Percentiles rank a stretch among this genome's conserved stretches.
phyloP scores from a whole-genome alignment of 2,113 vertebrate species.

The Chrysemys picta region DNA sequence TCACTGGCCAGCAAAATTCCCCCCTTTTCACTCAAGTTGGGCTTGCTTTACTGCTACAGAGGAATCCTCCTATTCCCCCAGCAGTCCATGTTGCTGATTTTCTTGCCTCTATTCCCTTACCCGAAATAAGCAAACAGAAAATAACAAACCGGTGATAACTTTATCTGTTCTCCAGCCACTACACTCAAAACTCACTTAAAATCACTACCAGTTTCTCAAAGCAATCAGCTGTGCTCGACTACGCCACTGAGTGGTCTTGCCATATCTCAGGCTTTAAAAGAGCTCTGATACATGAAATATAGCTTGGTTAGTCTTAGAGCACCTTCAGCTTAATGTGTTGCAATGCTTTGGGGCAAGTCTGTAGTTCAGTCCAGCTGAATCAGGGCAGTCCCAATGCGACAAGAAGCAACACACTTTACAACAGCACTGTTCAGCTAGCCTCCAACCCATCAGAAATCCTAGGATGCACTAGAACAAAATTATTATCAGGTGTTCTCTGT shows the following conservation, averaged over 20 bases:
- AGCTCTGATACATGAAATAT: not conserved
- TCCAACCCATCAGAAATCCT: not conserved
- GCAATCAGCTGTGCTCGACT: no score
- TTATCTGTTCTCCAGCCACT: no score
- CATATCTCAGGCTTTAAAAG: not conserved
- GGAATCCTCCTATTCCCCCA: no score
- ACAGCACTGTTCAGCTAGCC: not conserved
- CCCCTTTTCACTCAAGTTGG: no score
- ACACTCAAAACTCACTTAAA: no score
- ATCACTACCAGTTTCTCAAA: no score
- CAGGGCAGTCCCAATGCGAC: not conserved
- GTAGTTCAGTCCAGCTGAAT: not conserved
- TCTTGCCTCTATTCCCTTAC: no score
- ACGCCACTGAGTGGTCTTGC: not conserved
- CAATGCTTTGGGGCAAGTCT: not conserved
- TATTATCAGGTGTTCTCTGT: not conserved
- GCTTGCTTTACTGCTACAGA: no score
- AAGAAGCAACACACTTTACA: not conserved
- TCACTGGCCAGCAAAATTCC: no score
- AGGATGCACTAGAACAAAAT: not conserved
- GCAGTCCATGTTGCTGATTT: no score
- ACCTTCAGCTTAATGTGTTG: fast-evolving
- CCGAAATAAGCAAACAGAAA: no score
- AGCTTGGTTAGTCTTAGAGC: not conserved
- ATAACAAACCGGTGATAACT: no score